Conservation (phyloP, 2,113 vertebrate species). For the Ciconia boyciana region DNA sequence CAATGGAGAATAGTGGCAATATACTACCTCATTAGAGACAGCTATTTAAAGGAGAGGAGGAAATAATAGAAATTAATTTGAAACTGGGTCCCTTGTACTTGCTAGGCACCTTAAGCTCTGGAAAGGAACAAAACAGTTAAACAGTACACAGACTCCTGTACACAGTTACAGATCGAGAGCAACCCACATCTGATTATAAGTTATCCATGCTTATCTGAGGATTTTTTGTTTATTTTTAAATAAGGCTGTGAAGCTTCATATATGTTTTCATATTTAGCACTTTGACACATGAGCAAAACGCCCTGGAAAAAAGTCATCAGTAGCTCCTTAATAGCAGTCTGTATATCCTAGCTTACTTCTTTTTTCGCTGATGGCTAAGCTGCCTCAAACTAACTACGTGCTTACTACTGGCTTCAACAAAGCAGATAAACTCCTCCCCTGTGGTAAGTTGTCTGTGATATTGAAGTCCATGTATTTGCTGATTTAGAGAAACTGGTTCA, state of each 20-base stretch:
- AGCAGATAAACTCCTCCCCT: not conserved
- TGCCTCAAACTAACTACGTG: not conserved
- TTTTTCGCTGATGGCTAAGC: not conserved
- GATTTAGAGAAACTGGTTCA: not conserved
- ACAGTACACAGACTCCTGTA: not conserved
- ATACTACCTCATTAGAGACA: not conserved
- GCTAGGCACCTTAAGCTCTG: not conserved
- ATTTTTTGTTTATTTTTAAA: not conserved
- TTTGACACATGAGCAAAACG: not conserved
- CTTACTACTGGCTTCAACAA: not conserved
- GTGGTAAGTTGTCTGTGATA: not conserved
- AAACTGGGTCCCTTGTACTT: not conserved
- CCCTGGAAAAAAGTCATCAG: not conserved
- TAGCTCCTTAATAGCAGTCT: not conserved
- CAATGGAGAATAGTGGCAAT: not conserved
- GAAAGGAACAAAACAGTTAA: not conserved
- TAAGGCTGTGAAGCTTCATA: not conserved
- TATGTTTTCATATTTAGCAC: not conserved
- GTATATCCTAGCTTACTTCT: not conserved
- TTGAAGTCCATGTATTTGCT: not conserved
- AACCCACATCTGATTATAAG: not conserved
- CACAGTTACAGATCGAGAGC: not conserved
- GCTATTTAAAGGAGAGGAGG: not conserved
- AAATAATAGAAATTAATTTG: not conserved
- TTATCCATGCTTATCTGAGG: not conserved